Percentiles rank a stretch among this genome's conserved stretches.
phyloP scores from a whole-genome alignment of 1,140 invertebrate genomes.

The Neodiprion lecontei region DNA sequence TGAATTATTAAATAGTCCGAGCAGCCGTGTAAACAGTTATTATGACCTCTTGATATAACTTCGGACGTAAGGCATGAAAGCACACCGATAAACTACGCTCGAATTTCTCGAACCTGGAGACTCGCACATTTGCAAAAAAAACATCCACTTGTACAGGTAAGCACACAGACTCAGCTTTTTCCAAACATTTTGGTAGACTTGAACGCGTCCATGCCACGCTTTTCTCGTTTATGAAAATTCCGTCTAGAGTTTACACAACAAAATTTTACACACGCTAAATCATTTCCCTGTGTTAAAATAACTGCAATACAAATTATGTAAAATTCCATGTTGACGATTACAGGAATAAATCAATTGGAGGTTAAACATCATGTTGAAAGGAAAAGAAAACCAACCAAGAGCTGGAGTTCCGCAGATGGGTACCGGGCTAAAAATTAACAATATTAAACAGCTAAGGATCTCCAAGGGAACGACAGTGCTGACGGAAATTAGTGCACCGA shows the following conservation, averaged over 20 bases:
- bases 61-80: no score
- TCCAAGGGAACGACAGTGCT: slow-evolving; percentile 19
- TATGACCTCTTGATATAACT: no score
- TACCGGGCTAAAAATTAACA: slow-evolving; percentile 18
- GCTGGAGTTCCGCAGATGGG: background rate
- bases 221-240: background rate
- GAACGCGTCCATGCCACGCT: background rate
- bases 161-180: no score
- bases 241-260: background rate
- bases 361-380: slow-evolving; percentile 27
- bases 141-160: no score
- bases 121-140: no score
- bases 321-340: background rate
- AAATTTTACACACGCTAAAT: background rate
- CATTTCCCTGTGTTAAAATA: background rate
- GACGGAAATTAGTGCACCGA: slow-evolving; percentile 7
- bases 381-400: slow-evolving; percentile 25
- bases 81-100: no score
- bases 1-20: background rate
- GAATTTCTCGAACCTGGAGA: no score
- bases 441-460: slow-evolving; percentile 31
- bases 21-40: no score
- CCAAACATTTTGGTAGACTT: no score
- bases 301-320: background rate
- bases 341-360: slow-evolving; percentile 1